Evolutionary conservation across 1,140 invertebrate species (phyloP).

Genomic region (Zaprionus capensis): DNA sequence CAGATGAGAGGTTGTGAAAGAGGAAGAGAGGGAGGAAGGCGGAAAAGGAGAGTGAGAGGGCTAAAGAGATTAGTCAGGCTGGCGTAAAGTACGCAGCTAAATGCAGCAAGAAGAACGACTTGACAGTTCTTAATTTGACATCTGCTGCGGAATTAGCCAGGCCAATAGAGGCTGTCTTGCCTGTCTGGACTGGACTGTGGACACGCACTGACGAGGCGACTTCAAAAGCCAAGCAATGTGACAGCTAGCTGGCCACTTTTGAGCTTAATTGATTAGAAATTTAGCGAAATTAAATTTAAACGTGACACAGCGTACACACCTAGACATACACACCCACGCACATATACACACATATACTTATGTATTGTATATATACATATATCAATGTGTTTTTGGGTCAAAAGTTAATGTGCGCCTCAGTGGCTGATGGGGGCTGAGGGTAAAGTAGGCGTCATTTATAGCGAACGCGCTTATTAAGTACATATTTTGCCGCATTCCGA

Average conservation of each 20-base stretch:
- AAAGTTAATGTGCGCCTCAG: constrained; percentile 35
- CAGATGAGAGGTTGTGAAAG: not conserved
- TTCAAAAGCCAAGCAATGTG: constrained; percentile 61
- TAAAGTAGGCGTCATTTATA: not conserved
- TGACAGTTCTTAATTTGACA: constrained; percentile 77
- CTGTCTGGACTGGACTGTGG: constrained; percentile 30
- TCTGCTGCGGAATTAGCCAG: constrained; percentile 49
- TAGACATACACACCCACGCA: not conserved
- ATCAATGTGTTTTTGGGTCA: constrained; percentile 37
- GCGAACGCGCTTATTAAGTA: constrained; percentile 26
- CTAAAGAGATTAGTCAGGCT: constrained; percentile 3
- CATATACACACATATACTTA: not conserved
- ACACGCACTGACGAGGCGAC: constrained; percentile 35
- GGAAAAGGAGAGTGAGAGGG: not conserved
- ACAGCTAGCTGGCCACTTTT: constrained; percentile 51
- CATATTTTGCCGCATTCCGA: constrained; percentile 43
- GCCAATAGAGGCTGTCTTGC: not conserved
- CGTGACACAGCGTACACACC: not conserved
- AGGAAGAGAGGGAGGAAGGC: not conserved
- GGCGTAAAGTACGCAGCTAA: not conserved
- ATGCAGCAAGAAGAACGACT: constrained; percentile 22
- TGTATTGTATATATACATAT: constrained; percentile 5
- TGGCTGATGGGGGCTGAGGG: not conserved
- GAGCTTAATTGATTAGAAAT: constrained; percentile 74
- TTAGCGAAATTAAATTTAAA: constrained; percentile 36